Percentiles rank a stretch among this genome's conserved stretches.
phyloP scores from a whole-genome alignment of 2,888 invertebrate genomes.

The Tipula unca region DNA sequence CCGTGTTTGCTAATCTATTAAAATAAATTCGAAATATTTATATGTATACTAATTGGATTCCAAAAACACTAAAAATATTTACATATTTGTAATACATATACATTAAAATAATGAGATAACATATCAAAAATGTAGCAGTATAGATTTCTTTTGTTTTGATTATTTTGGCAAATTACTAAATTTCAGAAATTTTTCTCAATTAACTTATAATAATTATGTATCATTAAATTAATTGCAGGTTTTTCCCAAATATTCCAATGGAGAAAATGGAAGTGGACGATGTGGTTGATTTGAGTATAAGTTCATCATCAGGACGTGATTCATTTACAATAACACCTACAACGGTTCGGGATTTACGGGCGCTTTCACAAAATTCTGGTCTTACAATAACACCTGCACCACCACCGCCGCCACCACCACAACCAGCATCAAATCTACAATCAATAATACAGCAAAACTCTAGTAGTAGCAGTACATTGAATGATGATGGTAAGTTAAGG shows the following conservation, averaged over 20 bases:
- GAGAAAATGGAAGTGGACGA: conserved; percentile 84
- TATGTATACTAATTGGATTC: no score
- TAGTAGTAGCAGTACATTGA: not conserved
- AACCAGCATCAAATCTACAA: conserved; percentile 21
- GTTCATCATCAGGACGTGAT: conserved; percentile 33
- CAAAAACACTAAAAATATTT: not conserved
- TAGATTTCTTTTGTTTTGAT: not conserved
- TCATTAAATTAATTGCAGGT: not conserved
- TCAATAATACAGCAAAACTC: not conserved
- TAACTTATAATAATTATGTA: not conserved
- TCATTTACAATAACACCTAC: conserved; percentile 40
- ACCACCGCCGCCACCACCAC: conserved; percentile 32
- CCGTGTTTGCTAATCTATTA: not conserved
- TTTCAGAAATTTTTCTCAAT: not conserved
- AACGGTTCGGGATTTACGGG: conserved; percentile 47
- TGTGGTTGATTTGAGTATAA: conserved; percentile 78
- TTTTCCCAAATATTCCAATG: conserved; percentile 30
- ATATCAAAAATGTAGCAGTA: not conserved
- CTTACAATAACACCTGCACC: conserved; percentile 56
- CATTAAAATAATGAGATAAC: no score
- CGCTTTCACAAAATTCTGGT: conserved; percentile 51
- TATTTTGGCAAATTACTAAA: no score
- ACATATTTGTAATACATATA: no score
- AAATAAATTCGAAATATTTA: not conserved
- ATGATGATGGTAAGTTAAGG: not conserved